Conservation (phyloP, 2,113 vertebrate genomes). For the Paradisaea rubra region DNA sequence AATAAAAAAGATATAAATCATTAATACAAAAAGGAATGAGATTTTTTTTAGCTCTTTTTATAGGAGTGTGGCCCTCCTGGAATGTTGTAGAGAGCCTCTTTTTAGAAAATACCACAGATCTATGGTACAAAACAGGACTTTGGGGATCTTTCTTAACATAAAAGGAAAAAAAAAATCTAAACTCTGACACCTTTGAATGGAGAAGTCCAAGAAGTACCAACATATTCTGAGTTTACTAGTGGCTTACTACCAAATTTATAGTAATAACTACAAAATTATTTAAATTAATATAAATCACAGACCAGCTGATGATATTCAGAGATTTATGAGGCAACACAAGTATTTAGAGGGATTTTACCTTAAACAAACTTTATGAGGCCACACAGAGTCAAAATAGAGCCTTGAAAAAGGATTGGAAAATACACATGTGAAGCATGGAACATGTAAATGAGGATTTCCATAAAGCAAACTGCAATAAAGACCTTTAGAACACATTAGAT, state of each 20-base stretch:
- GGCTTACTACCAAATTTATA: neutral
- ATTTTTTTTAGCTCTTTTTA: neutral
- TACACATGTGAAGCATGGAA: rapidly evolving
- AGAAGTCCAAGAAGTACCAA: neutral
- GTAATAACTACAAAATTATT: neutral
- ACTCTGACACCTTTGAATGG: neutral
- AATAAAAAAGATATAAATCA: neutral
- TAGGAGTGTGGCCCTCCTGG: rapidly evolving
- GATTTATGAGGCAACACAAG: neutral
- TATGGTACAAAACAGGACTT: neutral
- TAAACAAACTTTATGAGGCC: neutral
- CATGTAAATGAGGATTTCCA: neutral
- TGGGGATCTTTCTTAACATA: neutral
- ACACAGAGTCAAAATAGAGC: neutral
- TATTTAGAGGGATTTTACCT: neutral
- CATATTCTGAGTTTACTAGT: neutral
- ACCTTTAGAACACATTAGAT: neutral
- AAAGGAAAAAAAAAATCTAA: neutral
- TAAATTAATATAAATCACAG: neutral
- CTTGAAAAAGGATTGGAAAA: neutral
- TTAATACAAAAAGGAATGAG: neutral
- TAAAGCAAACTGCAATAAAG: neutral
- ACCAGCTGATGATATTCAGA: neutral
- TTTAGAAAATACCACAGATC: neutral
- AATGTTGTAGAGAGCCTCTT: neutral